A percentile compares a stretch with the other conserved stretches of the same genome.
Conservation (phyloP, 1,140 invertebrate species). For the Eurytemora carolleeae region DNA sequence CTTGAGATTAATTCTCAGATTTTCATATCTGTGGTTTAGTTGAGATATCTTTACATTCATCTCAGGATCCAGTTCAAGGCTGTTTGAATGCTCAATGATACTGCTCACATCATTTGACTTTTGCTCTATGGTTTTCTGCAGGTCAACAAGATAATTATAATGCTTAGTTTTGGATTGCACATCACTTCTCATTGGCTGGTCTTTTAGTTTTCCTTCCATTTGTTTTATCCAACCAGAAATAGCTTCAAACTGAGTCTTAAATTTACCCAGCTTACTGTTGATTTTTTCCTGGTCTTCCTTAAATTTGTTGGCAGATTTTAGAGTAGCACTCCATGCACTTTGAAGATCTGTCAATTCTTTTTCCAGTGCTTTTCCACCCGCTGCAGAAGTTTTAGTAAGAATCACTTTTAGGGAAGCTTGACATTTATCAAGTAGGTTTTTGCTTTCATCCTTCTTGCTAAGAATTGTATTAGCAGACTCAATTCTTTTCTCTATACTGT, state of each 20-base stretch:
- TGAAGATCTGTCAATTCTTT: constrained; percentile 45
- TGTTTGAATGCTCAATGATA: constrained; percentile 43
- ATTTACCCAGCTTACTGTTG: constrained; percentile 52
- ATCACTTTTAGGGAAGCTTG: constrained; percentile 47
- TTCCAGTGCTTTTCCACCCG: constrained; percentile 49
- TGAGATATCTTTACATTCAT: constrained; percentile 52
- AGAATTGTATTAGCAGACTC: constrained; percentile 50
- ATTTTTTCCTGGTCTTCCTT: constrained; percentile 40
- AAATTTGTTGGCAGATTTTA: constrained; percentile 42
- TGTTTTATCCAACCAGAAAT: constrained; percentile 62
- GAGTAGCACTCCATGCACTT: constrained; percentile 56
- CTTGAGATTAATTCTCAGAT: constrained; percentile 56
- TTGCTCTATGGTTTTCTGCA: constrained; percentile 48
- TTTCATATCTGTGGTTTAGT: constrained; percentile 59
- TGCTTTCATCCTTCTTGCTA: constrained; percentile 45
- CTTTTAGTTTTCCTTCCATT: constrained; percentile 61
- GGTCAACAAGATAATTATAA: constrained; percentile 48
- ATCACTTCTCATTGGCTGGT: constrained; percentile 67
- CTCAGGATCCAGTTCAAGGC: constrained; percentile 51
- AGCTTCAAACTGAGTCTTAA: constrained; percentile 49
- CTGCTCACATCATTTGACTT: constrained; percentile 49
- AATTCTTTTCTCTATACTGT: constrained; percentile 49
- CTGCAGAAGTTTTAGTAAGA: constrained; percentile 50
- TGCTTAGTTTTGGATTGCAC: constrained; percentile 57
- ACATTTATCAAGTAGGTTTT: constrained; percentile 45